Evolutionary conservation across 2,888 invertebrate species (phyloP).

Genomic region (Alloplasta piceator): DNA sequence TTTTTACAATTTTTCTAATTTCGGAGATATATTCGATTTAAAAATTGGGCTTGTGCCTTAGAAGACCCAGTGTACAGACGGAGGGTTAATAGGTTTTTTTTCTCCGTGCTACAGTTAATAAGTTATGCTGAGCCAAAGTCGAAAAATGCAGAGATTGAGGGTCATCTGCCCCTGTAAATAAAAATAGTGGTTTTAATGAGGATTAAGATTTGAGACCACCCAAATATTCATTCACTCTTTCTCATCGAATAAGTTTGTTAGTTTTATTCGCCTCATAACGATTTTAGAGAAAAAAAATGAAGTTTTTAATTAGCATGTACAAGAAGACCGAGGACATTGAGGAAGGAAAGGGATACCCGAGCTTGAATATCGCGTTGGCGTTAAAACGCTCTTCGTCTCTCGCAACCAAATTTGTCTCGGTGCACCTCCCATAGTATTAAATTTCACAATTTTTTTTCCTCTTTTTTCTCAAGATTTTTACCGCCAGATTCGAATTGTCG

Average conservation of each 20-base stretch:
- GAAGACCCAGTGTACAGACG: no score
- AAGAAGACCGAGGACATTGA: neutral
- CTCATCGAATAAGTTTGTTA: constrained; percentile 8
- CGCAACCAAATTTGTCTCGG: constrained; percentile 52
- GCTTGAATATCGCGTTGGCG: constrained; percentile 46
- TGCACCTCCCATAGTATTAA: no score
- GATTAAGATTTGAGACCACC: constrained; percentile 2
- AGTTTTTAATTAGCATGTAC: constrained; percentile 27
- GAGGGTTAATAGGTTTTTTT: no score
- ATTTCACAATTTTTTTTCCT: no score
- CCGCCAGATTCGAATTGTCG: neutral
- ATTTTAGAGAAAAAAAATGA: neutral
- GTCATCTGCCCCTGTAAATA: no score
- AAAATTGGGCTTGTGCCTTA: no score
- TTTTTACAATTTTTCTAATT: no score
- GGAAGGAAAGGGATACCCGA: constrained; percentile 1
- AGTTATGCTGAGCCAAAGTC: no score
- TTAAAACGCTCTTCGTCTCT: constrained; percentile 20
- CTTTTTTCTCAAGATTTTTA: neutral
- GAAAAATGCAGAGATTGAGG: no score
- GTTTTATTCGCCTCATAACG: constrained; percentile 12
- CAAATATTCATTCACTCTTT: constrained; percentile 8
- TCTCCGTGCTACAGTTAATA: no score
- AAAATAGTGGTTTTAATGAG: neutral
- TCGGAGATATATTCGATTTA: no score